Evolutionary conservation across 2,888 invertebrate species (phyloP), one percentile per base, ranked within the genome.

Genomic region (Hydropsyche betteni): DNA sequence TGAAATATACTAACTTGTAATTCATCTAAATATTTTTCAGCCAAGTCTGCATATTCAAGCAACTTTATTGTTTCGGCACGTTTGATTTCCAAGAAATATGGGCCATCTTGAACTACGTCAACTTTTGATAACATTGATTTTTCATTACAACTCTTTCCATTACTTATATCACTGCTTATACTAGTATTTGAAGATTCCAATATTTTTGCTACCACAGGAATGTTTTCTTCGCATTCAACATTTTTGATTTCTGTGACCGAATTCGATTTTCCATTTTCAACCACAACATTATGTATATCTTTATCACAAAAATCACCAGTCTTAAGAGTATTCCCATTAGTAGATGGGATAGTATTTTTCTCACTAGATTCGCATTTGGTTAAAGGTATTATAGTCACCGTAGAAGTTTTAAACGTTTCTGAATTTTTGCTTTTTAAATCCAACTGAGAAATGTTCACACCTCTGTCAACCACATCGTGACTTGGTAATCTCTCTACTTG

Each of bases 11-110:
- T 81, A 53, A 87, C 87, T 83, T 87, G 85, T 80, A 90, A 84
- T 74, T 82, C 85, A 75, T 90, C 89, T 81, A 94, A 85, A 80
- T 94, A 92, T 78, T 89, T 89, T 81, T 95, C 95, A 24, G 90
- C 90, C 69, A 88, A 87, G 61, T 89, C 91, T 33, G 94, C 91
- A 81, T 93, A 83, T 76, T 87, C 87, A 75, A 94, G 85, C 80
- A 95, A 86, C 81, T 92, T 89, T 80, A 89, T 88, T 74, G 93
- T 91, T 86, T 95, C 94, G 77, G 86, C 89, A 83, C 92, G 92
- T 81, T 95, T 88, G 81, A 94, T 84, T 81, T 89, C 89, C 80
- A 95, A 84, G 85, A 94, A 96, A 84, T 94, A 93, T 83, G 93
- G 90, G 33, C 92, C 96, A 84, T 94, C 92, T 81, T 90, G 92